Evolutionary conservation across 2,888 invertebrate species (phyloP).

Genomic region (Folsomia manolachei): DNA sequence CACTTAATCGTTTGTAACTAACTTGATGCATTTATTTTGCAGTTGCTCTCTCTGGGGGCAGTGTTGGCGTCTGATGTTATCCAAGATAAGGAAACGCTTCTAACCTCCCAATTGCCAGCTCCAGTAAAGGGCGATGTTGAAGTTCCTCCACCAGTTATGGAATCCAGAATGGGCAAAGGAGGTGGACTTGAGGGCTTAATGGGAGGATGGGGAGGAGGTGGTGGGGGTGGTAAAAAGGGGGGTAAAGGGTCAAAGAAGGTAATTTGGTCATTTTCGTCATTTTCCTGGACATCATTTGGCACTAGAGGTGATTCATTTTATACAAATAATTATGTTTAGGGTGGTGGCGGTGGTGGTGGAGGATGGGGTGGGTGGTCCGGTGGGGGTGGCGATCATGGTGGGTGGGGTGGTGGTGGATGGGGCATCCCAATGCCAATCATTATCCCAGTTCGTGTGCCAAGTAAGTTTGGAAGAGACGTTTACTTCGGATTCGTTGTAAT

Average conservation of each 20-base stretch:
- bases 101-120: not conserved
- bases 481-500: not conserved
- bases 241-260: not conserved
- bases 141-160: not conserved
- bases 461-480: not conserved
- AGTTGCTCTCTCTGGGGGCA: constrained; percentile 12
- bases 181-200: not conserved
- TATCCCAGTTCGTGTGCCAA: constrained; percentile 1
- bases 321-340: too few species aligned
- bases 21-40: not conserved
- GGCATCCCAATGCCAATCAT: constrained; percentile 9
- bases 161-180: not conserved
- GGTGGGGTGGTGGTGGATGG: too few species aligned
- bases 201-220: not conserved
- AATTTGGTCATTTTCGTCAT: too few species aligned
- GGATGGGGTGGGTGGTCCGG: not conserved
- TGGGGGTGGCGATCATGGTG: too few species aligned
- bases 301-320: too few species aligned
- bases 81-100: not conserved
- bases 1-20: too few species aligned
- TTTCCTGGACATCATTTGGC: too few species aligned
- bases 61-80: constrained; percentile 4
- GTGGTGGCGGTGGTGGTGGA: not conserved
- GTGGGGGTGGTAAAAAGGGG: not conserved
- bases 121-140: not conserved